Conservation (phyloP, 2,113 vertebrate species). For the Nyctibius bracteatus region DNA sequence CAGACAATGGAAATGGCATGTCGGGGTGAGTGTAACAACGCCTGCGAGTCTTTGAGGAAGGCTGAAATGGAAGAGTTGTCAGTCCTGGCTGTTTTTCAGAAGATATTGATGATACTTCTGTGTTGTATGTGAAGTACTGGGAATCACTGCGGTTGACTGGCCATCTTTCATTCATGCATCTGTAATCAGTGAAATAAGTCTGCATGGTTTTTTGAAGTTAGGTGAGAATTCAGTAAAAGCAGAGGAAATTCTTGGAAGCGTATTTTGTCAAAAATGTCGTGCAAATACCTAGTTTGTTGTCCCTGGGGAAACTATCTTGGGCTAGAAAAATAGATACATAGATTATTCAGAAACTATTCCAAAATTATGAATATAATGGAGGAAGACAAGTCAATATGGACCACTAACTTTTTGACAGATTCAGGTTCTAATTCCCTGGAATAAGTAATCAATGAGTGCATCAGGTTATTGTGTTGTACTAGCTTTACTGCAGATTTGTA, state of each 20-base stretch:
- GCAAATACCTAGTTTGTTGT: not conserved
- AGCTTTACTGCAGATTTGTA: not conserved
- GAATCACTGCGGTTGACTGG: not conserved
- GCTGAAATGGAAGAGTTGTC: not conserved
- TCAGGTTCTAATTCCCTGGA: not conserved
- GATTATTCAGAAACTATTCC: not conserved
- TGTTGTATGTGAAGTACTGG: not conserved
- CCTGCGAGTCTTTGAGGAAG: not conserved
- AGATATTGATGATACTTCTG: not conserved
- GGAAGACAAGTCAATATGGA: not conserved
- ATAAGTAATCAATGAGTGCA: not conserved
- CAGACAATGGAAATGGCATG: accelerated
- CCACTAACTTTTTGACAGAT: not conserved
- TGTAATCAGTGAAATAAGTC: not conserved
- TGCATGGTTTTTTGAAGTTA: not conserved
- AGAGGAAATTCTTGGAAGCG: not conserved
- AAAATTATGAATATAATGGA: not conserved
- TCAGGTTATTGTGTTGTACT: not conserved
- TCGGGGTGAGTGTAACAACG: not conserved
- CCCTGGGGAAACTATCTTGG: not conserved
- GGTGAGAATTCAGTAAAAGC: not conserved
- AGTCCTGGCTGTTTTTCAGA: not conserved
- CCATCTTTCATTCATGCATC: not conserved
- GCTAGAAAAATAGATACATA: not conserved
- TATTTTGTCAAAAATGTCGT: not conserved